Conservation (phyloP, 1,140 invertebrate species). For the Drosophila quadrilineata region DNA sequence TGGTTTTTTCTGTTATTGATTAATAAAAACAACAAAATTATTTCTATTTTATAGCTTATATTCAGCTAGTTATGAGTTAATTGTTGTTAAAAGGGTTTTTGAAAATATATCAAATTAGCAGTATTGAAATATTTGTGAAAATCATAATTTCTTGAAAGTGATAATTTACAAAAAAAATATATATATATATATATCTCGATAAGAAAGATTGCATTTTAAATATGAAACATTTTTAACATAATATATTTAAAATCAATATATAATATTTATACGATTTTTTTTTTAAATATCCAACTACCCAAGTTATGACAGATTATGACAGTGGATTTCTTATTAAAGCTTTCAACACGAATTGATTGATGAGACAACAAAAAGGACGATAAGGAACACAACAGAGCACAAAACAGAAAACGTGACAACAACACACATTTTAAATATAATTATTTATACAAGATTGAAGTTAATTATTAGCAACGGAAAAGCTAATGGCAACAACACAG, state of each 20-base stretch:
- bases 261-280: too few relatives aligned
- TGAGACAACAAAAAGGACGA: conserved; percentile 3
- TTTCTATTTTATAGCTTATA: conserved; percentile 48
- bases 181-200: too few relatives aligned
- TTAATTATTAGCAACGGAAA: conserved; percentile 37
- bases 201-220: too few relatives aligned
- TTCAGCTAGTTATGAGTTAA: conserved; percentile 53
- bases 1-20: conserved; percentile 45
- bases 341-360: conserved; percentile 32
- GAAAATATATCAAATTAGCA: too few relatives aligned
- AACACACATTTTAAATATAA: conserved; percentile 3
- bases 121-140: too few relatives aligned
- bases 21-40: conserved; percentile 28
- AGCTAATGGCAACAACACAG: conserved; percentile 42
- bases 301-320: too few relatives aligned
- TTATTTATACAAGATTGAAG: conserved; percentile 43
- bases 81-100: conserved; percentile 39
- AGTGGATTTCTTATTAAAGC: conserved; percentile 48
- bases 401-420: conserved; percentile 37
- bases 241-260: too few relatives aligned
- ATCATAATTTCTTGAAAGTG: too few relatives aligned
- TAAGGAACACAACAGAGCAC: conserved; percentile 1
- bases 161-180: too few relatives aligned
- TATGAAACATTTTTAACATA: too few relatives aligned
- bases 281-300: too few relatives aligned